Evolutionary conservation across 2,888 invertebrate genomes (phyloP), one percentile per base, ranked within the genome.

Genomic region (Chalcosyrphus nemorum): DNA sequence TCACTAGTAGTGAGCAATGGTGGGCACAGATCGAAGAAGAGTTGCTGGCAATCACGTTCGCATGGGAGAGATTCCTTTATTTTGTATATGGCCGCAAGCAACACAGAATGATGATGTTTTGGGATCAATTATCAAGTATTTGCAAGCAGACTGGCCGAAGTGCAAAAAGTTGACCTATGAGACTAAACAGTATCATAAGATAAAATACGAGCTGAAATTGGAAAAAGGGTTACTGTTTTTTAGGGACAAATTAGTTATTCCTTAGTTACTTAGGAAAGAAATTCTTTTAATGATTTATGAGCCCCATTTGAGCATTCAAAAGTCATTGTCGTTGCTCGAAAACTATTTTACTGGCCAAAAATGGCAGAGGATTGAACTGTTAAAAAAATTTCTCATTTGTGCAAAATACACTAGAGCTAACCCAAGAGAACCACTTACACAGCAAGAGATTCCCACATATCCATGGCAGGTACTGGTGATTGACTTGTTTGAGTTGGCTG

Each of bases 11-110:
- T 4, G 38, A 38, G 4, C n/a, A 38, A 2, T 13, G 13, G n/a
- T 38, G 38, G 38, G 38, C 89, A 4, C 90, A 91, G 86, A 90
- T 91, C 9, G 89, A 90, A 86, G 90, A 90, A 85, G 89, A 90
- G 86, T 66, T 89, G 6, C 77, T 90, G 61, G 89, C 89, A 41
- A 87, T 89, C 6, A 87, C 87, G 4, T 89, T 88, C 86, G 88
- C 88, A 4, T 87, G 86, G 13, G 45, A 75, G 9, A 21, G 35
- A 15, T 61, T 70, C 29, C 68, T 70, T 41, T 57, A 45, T 32
- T 80, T 57, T 61, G 13, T 72, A 17, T 71, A 78, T 45, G 71
- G 57, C 7, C 80, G 88, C 19, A 41, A 27, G 59, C 41, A 45
- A 13, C 63, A 47, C 29, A 19, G 32, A 56, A 29, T 19, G 41